Conservation (phyloP, 2,113 vertebrate genomes). For the Leptobrachium ailaonicum region DNA sequence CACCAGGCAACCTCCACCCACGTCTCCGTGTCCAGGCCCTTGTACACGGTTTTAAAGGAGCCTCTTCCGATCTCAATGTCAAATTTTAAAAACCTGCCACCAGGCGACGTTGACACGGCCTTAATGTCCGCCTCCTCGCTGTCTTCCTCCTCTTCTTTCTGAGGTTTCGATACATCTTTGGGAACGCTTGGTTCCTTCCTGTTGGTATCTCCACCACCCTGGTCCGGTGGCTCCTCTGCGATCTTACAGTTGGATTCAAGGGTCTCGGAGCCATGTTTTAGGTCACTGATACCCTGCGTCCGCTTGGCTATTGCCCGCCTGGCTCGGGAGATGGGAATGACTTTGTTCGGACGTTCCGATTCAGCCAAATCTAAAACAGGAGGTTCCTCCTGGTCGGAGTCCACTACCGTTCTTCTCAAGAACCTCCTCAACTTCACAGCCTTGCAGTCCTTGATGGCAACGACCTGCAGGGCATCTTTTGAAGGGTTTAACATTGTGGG, state of each 20-base stretch:
- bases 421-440: constrained; percentile 80
- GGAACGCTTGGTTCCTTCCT: neutral
- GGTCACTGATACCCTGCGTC: constrained; percentile 56
- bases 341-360: constrained; percentile 63
- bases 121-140: constrained; percentile 90
- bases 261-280: constrained; percentile 56
- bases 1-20: constrained; percentile 99
- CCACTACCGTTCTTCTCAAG: constrained; percentile 84
- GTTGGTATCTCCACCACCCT: neutral
- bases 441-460: constrained; percentile 58
- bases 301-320: constrained; percentile 64
- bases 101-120: constrained; percentile 90
- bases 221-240: neutral
- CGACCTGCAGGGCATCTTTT: constrained; percentile 53
- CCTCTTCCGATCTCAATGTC: constrained; percentile 96
- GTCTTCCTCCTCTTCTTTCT: constrained; percentile 84
- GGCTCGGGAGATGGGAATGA: constrained; percentile 69
- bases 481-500: constrained; percentile 63
- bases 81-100: constrained; percentile 97
- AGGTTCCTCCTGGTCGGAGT: constrained; percentile 86
- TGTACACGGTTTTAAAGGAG: constrained; percentile 98
- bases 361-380: constrained; percentile 73
- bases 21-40: constrained; percentile 95
- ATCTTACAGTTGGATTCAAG: constrained; percentile 55
- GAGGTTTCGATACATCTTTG: constrained; percentile 42